Conservation (phyloP, 2,888 invertebrate species). For the Thalpophila matura region DNA sequence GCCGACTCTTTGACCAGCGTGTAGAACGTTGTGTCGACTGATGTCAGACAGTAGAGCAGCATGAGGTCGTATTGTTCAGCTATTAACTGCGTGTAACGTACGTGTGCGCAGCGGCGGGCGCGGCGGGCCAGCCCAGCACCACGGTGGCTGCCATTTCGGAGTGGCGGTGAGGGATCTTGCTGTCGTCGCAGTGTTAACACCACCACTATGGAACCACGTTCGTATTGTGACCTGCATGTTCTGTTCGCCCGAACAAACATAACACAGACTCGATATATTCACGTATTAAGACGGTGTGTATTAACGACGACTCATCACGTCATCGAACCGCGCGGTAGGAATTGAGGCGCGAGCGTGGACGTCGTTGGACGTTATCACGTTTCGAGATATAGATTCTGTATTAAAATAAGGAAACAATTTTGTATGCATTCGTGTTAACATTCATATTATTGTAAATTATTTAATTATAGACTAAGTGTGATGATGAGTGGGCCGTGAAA, state of each 20-base stretch:
- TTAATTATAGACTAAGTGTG: slow-evolving; percentile 78
- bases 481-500: slow-evolving; percentile 73
- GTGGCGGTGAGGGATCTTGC: slow-evolving; percentile 91
- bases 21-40: not conserved
- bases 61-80: not conserved
- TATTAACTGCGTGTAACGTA: slow-evolving; percentile 31
- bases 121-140: slow-evolving; percentile 91
- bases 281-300: slow-evolving; percentile 68
- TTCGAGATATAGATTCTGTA: slow-evolving; percentile 63
- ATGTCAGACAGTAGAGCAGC: not conserved
- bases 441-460: slow-evolving; percentile 87
- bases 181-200: slow-evolving; percentile 63
- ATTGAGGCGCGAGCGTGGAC: slow-evolving; percentile 66
- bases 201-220: slow-evolving; percentile 54
- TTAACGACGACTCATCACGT: slow-evolving; percentile 62
- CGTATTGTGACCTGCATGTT: slow-evolving; percentile 62
- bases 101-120: slow-evolving; percentile 75
- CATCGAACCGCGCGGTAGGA: slow-evolving; percentile 64
- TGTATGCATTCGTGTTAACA: slow-evolving; percentile 85
- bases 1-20: not conserved
- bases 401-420: slow-evolving; percentile 71
- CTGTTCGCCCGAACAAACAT: slow-evolving; percentile 49
- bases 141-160: slow-evolving; percentile 90
- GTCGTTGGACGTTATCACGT: slow-evolving; percentile 60
- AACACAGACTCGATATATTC: slow-evolving; percentile 68